Base-by-base conservation (phyloP, 2,113 vertebrate species). In the Rhinoderma darwinii region DNA sequence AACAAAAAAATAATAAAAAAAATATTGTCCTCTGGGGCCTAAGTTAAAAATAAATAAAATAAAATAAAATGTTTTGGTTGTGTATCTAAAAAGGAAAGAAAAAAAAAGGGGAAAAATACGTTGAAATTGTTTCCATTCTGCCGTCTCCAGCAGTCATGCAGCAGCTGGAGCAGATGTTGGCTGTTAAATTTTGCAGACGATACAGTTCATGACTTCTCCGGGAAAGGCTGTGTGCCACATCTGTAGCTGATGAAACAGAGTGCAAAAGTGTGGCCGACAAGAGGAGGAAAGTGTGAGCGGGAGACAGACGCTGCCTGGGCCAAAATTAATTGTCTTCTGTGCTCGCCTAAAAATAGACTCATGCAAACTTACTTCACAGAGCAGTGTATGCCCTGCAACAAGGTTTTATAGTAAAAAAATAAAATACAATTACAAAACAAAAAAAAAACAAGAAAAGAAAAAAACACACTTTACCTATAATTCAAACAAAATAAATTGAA, bases 181-280 rank as follows among this genome's bases (percentile, higher is more conserved):
- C 93, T 95, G 96, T 92, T 95, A 94, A 93, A 90, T 91, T 91
- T 89, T 90, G 75, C 94, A 96, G 95, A 95, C 91, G 91, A 95
- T 93, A 93, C 93, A 94, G 95, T 95, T 97, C 95, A 95, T 88
- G 93, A 95, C 95, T 96, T 94, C 90, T 93, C 89, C 84, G 91
- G 90, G 83, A 92, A 92, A 91, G 90, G 95, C 94, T 89, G 93
- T 87, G 85, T 89, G 22, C 92, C 95, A 95, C 96, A 96, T 96
- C 95, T 96, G 96, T 90, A 94, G 92, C 88, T 90, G 83, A 92
- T 90, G 93, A 92, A 92, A 93, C 89, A 87, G 90, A 91, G 93
- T 91, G 93, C 90, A 91, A 90, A 90, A 95, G 94, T 80, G 92
- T 86, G 93, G 94, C 94, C 94, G 92, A 91, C 93, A 92, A 81